Conservation (phyloP, 2,797 vertebrate species). For the Lepus oiostolus region DNA sequence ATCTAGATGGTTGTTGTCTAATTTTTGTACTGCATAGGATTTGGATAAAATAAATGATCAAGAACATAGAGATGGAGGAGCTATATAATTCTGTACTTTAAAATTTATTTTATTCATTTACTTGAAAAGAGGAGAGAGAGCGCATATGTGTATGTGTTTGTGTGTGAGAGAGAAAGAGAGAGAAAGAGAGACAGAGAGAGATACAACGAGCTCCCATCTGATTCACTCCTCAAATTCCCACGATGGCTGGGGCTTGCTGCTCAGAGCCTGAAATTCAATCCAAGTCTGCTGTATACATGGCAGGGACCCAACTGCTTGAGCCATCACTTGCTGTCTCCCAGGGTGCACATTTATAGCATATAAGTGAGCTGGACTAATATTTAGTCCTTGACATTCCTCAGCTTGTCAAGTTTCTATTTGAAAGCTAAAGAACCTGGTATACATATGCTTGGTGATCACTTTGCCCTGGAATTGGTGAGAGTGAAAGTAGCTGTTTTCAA, state of each 20-base stretch:
- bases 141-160: no score
- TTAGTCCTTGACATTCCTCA: not conserved
- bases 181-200: no score
- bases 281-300: no score
- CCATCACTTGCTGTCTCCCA: no score
- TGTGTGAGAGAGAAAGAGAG: no score
- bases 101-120: not conserved
- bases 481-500: slow-evolving; percentile 6
- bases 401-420: not conserved
- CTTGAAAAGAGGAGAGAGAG: no score
- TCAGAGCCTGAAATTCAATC: no score
- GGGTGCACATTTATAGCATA: no score
- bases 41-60: not conserved
- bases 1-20: not conserved
- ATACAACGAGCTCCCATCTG: no score
- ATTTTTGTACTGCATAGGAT: not conserved
- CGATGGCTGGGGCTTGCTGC: no score
- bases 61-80: not conserved
- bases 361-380: not conserved
- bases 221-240: no score
- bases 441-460: not conserved
- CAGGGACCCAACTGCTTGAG: no score
- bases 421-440: not conserved
- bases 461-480: not conserved
- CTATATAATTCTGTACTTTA: not conserved